Evolutionary conservation across 2,888 invertebrate species (phyloP).

Genomic region (Pyrrhia umbra): DNA sequence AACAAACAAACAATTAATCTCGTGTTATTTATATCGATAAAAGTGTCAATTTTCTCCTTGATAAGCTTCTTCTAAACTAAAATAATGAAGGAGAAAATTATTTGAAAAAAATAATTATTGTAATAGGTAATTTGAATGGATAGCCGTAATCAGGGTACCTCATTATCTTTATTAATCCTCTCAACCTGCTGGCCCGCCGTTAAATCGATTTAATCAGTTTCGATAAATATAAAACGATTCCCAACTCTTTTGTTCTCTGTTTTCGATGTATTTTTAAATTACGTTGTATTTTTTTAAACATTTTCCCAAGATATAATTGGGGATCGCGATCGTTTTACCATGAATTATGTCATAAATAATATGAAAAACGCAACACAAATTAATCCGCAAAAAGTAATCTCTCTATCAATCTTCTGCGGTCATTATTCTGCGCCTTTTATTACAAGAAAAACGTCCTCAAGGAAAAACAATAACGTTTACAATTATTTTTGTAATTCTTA

Average conservation of each 20-base stretch:
- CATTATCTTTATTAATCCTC: slow-evolving; percentile 52
- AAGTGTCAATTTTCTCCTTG: not conserved
- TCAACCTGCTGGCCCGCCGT: slow-evolving; percentile 27
- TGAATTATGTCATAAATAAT: not conserved
- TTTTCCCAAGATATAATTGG: not conserved
- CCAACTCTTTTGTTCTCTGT: slow-evolving; percentile 16
- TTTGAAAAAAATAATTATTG: not conserved
- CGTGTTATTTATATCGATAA: not conserved
- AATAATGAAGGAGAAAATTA: slow-evolving; percentile 1
- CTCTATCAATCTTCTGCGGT: not conserved
- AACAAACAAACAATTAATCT: not conserved
- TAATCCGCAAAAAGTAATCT: not conserved
- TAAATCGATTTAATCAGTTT: slow-evolving; percentile 38
- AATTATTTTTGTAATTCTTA: not conserved
- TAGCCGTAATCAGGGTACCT: slow-evolving; percentile 35
- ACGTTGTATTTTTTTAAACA: not conserved
- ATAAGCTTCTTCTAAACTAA: not conserved
- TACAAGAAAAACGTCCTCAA: not conserved
- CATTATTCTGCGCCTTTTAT: not conserved
- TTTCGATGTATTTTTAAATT: not conserved
- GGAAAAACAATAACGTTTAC: not conserved
- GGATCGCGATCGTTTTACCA: not conserved
- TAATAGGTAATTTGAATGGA: slow-evolving; percentile 17
- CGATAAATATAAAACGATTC: slow-evolving; percentile 24
- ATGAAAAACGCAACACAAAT: not conserved